phyloP scores from a whole-genome alignment of 1,140 invertebrate species.

The Dermatophagoides farinae region DNA sequence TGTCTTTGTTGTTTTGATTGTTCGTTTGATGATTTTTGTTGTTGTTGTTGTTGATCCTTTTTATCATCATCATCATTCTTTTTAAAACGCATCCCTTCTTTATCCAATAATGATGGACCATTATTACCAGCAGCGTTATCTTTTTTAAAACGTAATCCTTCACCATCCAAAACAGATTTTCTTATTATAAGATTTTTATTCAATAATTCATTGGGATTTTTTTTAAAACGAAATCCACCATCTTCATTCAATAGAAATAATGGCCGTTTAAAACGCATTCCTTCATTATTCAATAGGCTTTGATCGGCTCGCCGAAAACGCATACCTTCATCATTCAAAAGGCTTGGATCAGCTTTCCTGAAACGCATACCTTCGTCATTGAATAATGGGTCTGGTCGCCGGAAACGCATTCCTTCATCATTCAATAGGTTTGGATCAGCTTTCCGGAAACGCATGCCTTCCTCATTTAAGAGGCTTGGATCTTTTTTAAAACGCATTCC shows the following conservation, averaged over 20 bases:
- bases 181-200: background rate
- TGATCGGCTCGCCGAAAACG: background rate
- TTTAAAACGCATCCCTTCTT: slow-evolving; percentile 8
- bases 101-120: slow-evolving; percentile 1
- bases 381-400: background rate
- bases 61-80: too few relatives aligned
- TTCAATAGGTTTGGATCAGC: background rate
- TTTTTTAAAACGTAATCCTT: slow-evolving; percentile 11
- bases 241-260: background rate
- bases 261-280: slow-evolving; percentile 8
- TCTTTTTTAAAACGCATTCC: slow-evolving; percentile 8
- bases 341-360: background rate
- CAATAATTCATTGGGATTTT: background rate
- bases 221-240: slow-evolving; percentile 2
- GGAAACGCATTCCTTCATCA: slow-evolving; percentile 8
- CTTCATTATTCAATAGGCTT: slow-evolving; percentile 2
- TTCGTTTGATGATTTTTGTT: too few relatives aligned
- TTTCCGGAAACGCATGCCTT: slow-evolving; percentile 8
- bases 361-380: slow-evolving; percentile 10
- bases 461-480: background rate
- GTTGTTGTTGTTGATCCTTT: too few relatives aligned
- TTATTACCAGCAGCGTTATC: background rate
- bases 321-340: background rate
- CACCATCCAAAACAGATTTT: slow-evolving; percentile 6
- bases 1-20: too few relatives aligned